Evolutionary conservation across 2,888 invertebrate species (phyloP), one percentile per base, ranked within the genome.

Genomic region (Lingula anatina): DNA sequence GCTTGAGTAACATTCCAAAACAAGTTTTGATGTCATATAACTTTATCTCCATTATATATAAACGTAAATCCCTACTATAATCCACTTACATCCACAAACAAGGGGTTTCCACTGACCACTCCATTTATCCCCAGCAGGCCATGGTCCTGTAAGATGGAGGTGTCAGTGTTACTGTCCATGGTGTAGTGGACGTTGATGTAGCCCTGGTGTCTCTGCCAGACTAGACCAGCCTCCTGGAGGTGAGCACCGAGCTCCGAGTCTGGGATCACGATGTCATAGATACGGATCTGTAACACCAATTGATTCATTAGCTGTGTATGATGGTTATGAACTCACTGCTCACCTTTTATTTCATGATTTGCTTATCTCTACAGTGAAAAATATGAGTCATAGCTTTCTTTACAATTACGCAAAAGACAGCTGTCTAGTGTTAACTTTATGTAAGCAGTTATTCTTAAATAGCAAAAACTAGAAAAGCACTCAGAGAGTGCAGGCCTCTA

Each of bases 181-280:
- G 23, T 37, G 44, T 49, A 56, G 41, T 51, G 46, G 20, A 35
- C 49, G 9, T 36, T 18, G 15, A 54, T 25, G 48, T 51, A 51
- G 9, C 40, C n/a, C 39, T 42, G 26, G 40, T 43, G 47, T 7
- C 25, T 15, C 18, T 44, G 24, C 20, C 46, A 21, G 27, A 24
- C 28, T 35, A 49, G 21, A 2, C 43, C 42, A 20, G 46, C 41
- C 12, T 53, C 38, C 26, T 48, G 41, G 40, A 44, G 26, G 35
- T 51, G 44, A 18, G 20, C 5, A 23, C 44, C 41, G 12, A 53
- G 9, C 20, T 50, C 50, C 2, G 38, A 35, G 38, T 46, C 47
- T n/a, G 45, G 20, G 12, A 53, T 36, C 23, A 28, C 28, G 21
- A 50, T 47, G 36, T 43, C 36, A 39, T 53, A 53, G 12, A 53